A percentile compares a stretch with the other conserved stretches of the same genome.
phyloP scores from a whole-genome alignment of 1,140 invertebrate species.

The Ruditapes philippinarum region DNA sequence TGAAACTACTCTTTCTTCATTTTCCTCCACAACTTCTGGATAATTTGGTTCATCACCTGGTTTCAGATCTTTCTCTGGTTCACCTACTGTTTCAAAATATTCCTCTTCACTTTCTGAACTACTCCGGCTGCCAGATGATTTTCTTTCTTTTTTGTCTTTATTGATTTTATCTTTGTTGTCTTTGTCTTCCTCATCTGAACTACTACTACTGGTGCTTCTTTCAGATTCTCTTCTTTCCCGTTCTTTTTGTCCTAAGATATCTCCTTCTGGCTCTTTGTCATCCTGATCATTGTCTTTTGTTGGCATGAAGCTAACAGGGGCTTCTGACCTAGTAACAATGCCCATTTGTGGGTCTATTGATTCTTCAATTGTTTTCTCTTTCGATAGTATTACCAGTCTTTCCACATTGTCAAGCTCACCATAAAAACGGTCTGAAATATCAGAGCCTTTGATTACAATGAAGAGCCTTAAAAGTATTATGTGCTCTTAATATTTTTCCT shows the following conservation, averaged over 20 bases:
- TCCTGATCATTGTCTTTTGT: too few species aligned
- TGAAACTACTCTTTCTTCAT: slow-evolving; percentile 55
- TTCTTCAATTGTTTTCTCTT: slow-evolving; percentile 10
- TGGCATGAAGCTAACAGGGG: not conserved
- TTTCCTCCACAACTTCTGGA: slow-evolving; percentile 20
- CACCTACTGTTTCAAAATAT: slow-evolving; percentile 27
- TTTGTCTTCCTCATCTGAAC: not conserved
- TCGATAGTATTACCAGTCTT: not conserved
- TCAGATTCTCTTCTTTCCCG: not conserved
- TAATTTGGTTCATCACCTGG: not conserved
- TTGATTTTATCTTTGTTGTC: not conserved
- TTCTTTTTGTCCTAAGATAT: not conserved
- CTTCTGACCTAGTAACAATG: not conserved
- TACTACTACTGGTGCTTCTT: slow-evolving; percentile 2
- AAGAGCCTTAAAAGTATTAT: not conserved
- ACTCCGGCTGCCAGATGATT: not conserved
- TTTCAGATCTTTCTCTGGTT: slow-evolving; percentile 1
- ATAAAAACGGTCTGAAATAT: slow-evolving; percentile 16
- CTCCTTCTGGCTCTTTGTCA: not conserved
- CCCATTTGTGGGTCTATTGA: not conserved
- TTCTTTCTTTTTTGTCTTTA: slow-evolving; percentile 7
- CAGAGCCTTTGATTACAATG: slow-evolving; percentile 42
- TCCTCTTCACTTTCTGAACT: not conserved
- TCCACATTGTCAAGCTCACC: slow-evolving; percentile 12
- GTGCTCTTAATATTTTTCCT: not conserved